Conservation (phyloP, 2,888 invertebrate genomes). For the Oligia fasciuncula region DNA sequence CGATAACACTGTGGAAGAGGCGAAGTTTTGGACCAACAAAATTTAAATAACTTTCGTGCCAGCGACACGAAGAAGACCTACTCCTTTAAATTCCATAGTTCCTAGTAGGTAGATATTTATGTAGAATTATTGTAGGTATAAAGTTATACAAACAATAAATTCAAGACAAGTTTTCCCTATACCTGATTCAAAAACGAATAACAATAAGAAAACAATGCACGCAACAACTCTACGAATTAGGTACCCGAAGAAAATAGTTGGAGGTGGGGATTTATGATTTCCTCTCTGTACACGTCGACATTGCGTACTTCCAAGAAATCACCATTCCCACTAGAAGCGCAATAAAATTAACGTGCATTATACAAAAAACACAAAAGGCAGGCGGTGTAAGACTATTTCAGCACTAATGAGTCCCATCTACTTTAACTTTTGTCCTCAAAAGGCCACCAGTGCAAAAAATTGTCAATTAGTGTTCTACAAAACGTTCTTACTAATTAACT, state of each 20-base stretch:
- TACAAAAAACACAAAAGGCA: slow-evolving; percentile 62
- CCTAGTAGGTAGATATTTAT: background rate
- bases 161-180: background rate
- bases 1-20: background rate
- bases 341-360: slow-evolving; percentile 60
- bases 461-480: slow-evolving; percentile 85
- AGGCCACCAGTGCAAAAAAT: slow-evolving; percentile 80
- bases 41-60: background rate
- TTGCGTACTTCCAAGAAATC: slow-evolving; percentile 32
- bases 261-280: slow-evolving; percentile 23
- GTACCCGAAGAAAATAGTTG: slow-evolving; percentile 5
- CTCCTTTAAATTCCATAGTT: background rate
- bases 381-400: slow-evolving; percentile 70
- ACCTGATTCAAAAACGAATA: background rate
- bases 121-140: background rate
- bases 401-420: slow-evolving; percentile 81
- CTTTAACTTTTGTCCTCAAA: slow-evolving; percentile 83
- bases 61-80: background rate
- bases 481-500: slow-evolving; percentile 86
- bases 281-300: background rate
- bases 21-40: background rate
- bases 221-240: background rate
- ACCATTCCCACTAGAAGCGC: slow-evolving; percentile 40
- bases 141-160: background rate
- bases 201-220: background rate